A percentile compares a stretch with the other conserved stretches of the same genome.
Evolutionary conservation across 2,888 invertebrate genomes (phyloP).

Genomic region (Cephus nigrinus): DNA sequence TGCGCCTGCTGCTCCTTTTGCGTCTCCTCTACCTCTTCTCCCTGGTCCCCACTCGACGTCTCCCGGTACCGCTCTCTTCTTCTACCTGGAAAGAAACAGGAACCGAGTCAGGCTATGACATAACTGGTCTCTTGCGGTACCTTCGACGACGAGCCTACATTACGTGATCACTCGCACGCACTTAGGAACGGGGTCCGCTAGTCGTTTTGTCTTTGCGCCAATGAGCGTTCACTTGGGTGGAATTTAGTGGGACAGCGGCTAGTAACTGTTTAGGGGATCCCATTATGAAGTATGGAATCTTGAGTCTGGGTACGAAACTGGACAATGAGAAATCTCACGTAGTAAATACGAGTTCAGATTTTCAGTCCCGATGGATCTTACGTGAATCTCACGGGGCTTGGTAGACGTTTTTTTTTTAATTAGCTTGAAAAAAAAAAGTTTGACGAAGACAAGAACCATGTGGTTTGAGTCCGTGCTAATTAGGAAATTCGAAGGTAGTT

Average conservation of each 20-base stretch:
- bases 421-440: not conserved
- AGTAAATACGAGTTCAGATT: not conserved
- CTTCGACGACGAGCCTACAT: conserved; percentile 63
- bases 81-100: conserved; percentile 29
- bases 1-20: conserved; percentile 6
- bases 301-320: not conserved
- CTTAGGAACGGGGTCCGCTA: conserved; percentile 7
- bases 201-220: not conserved
- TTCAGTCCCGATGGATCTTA: not conserved
- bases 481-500: not conserved
- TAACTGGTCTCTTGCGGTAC: conserved; percentile 63
- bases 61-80: conserved; percentile 9
- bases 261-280: not conserved
- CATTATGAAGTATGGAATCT: not conserved
- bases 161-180: conserved; percentile 54
- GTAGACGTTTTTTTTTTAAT: not conserved
- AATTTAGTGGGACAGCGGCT: not conserved
- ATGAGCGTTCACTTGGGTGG: not conserved
- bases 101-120: conserved; percentile 51
- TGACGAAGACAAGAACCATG: not conserved
- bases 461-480: not conserved
- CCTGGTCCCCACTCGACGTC: conserved; percentile 6
- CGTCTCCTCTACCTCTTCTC: conserved; percentile 11
- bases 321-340: not conserved
- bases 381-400: not conserved